Percentiles rank a stretch among this genome's conserved stretches.
phyloP scores from a whole-genome alignment of 1,140 invertebrate species.

The Eubasilissa regina region DNA sequence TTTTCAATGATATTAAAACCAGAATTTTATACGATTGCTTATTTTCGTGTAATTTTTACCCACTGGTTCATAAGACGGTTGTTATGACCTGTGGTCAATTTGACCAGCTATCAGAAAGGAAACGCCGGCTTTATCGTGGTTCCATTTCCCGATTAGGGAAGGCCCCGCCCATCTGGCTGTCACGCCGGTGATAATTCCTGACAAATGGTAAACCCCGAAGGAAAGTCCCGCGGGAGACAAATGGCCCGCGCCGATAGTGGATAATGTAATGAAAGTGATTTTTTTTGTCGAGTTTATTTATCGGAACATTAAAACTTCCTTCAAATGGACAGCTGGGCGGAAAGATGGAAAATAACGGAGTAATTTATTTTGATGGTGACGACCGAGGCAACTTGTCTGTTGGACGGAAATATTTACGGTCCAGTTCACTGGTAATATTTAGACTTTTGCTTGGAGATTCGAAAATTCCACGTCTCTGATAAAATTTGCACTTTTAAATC shows the following conservation, averaged over 20 bases:
- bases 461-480: too few relatives aligned
- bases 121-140: background rate
- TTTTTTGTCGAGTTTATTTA: background rate
- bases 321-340: too few relatives aligned
- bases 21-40: too few relatives aligned
- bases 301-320: background rate
- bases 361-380: too few relatives aligned
- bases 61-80: background rate
- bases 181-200: slow-evolving; percentile 21
- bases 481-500: too few relatives aligned
- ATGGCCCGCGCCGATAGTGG: slow-evolving; percentile 6
- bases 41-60: background rate
- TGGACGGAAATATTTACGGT: too few relatives aligned
- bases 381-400: too few relatives aligned
- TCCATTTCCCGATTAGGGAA: slow-evolving; percentile 7
- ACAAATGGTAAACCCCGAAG: background rate
- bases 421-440: too few relatives aligned
- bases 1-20: too few relatives aligned
- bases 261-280: slow-evolving; percentile 15
- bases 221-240: background rate
- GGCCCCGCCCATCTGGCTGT: slow-evolving; percentile 10
- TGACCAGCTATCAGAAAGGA: background rate
- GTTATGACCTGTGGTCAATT: background rate
- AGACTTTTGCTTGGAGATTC: too few relatives aligned
- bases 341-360: too few relatives aligned